Percentiles rank a stretch among this genome's conserved stretches.
Evolutionary conservation across 2,888 invertebrate species (phyloP).

Genomic region (Tetranychus piercei): DNA sequence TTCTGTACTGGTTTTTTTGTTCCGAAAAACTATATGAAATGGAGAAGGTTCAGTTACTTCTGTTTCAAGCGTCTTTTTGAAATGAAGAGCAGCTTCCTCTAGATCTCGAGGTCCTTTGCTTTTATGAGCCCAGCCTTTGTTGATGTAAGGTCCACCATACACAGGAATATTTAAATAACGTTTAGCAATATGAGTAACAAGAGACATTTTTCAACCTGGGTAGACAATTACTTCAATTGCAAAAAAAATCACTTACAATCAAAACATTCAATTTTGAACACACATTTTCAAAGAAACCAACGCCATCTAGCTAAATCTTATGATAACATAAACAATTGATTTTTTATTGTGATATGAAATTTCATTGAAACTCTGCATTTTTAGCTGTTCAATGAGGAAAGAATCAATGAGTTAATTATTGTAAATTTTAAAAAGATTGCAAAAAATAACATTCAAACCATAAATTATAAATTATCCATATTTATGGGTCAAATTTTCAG

Average conservation of each 20-base stretch:
- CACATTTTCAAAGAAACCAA: not conserved
- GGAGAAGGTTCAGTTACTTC: constrained; percentile 25
- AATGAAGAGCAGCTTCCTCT: not conserved
- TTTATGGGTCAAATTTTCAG: too few relatives aligned
- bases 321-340: too few relatives aligned
- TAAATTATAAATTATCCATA: too few relatives aligned
- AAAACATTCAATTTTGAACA: not conserved
- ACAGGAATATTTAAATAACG: constrained; percentile 5
- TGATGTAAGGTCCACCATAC: not conserved
- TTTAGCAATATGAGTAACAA: not conserved
- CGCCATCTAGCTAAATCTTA: too few relatives aligned
- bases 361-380: too few relatives aligned
- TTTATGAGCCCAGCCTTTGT: not conserved
- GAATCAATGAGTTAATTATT: too few relatives aligned
- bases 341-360: too few relatives aligned
- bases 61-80: not conserved
- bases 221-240: not conserved
- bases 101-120: not conserved
- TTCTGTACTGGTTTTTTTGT: not conserved
- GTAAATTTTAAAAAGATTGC: too few relatives aligned
- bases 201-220: not conserved
- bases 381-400: too few relatives aligned
- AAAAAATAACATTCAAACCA: too few relatives aligned
- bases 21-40: constrained; percentile 27
- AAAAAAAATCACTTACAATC: not conserved